Base-by-base conservation (phyloP, 2,888 invertebrate genomes). In the Allophyes oxyacanthae region DNA sequence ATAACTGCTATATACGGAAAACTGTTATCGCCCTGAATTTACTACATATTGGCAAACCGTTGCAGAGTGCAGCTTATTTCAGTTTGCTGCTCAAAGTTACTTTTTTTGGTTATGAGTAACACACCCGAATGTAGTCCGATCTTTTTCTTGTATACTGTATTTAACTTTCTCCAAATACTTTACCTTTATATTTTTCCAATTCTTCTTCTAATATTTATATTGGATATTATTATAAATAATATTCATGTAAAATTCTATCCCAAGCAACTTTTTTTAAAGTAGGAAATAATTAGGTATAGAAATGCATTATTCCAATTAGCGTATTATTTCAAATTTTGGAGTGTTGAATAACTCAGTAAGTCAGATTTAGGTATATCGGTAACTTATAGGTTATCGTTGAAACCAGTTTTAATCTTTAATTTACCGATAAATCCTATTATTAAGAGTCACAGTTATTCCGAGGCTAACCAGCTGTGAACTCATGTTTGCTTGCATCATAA, bases 401-500 rank as follows among this genome's bases (percentile, higher is more conserved):
- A 64, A 55, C 57, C 43, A 13, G 25, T 65, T 62, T 46, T 38
- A 13, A 40, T 51, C 10, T 41, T 52, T 52, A 45, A 13, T 49
- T 55, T 11, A 41, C 10, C 15, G 36, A 52, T 65, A 61, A 59
- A 55, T 69, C 38, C 38, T 38, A n/a, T 25, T 32, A 40, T 6
- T 40, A 42, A 62, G 66, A 74, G 59, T 75, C 64, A 69, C 42
- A 20, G 37, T 48, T 43, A 14, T 10, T 15, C 52, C 11, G 41
- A 55, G 64, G 55, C 45, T 62, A 37, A 37, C 6, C 14, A 36
- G 44, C 55, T 51, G 63, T 67, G 66, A 70, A 62, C 62, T 64
- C 63, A 56, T 64, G 58, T 68, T 65, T 69, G 65, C 58, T 78
- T 72, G 77, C 78, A 76, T 81, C 78, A 81, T 68, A 53, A 10